These are phyloP conservation scores for Glyphotaelius pellucidus DNA, from an alignment of 2,888 invertebrate genomes.

Conservation along the genomic window DNA sequence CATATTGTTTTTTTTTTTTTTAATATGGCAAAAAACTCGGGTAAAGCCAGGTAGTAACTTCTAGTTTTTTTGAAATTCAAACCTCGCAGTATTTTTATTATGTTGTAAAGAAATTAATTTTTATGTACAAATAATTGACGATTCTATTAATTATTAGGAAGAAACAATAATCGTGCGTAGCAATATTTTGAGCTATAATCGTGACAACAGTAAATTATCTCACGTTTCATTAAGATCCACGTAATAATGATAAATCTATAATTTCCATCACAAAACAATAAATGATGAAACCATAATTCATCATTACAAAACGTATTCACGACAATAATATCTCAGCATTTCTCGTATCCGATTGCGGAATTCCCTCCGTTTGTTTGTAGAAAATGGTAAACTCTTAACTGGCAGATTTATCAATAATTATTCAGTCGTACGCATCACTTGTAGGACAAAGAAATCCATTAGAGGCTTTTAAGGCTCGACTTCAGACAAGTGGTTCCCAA, in stretches of 20 bases:
- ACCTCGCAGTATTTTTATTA: neutral
- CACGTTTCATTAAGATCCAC: neutral
- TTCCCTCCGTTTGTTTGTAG: constrained; percentile 36
- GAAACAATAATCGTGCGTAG: neutral
- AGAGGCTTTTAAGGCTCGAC: constrained; percentile 36
- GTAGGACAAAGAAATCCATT: constrained; percentile 42
- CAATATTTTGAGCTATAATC: neutral
- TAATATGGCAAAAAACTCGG: too few relatives aligned
- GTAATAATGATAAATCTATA: neutral
- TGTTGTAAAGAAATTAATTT: neutral
- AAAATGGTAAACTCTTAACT: constrained; percentile 37
- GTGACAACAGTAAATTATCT: neutral
- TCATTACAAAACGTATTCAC: constrained; percentile 6
- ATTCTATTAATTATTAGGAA: neutral
- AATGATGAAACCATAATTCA: neutral
- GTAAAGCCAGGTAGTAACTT: too few relatives aligned
- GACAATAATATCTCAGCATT: constrained; percentile 1
- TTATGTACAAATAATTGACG: neutral
- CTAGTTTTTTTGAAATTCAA: neutral
- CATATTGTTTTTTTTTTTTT: too few relatives aligned
- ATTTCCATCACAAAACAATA: too few relatives aligned
- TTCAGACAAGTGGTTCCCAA: constrained; percentile 35
- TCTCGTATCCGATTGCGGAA: constrained; percentile 26
- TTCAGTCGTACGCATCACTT: constrained; percentile 42
- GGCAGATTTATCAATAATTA: constrained; percentile 32